Percentiles rank a stretch among this genome's conserved stretches.
phyloP scores from a whole-genome alignment of 2,888 invertebrate genomes.

The Dorcus hopei region DNA sequence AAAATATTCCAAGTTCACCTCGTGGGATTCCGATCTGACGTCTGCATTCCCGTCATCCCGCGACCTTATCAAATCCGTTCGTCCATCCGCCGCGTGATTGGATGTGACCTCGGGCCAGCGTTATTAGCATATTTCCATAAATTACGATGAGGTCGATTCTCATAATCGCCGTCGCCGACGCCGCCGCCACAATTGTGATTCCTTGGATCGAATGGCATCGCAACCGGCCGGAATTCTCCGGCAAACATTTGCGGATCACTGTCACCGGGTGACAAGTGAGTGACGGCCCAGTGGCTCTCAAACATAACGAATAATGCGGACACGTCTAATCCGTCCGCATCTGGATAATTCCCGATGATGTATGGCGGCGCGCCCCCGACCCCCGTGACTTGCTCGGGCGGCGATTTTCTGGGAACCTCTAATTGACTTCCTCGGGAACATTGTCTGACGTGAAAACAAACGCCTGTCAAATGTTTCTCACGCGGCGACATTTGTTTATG shows the following conservation, averaged over 20 bases:
- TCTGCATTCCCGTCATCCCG: conserved; percentile 36
- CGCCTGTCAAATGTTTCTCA: conserved; percentile 31
- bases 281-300: conserved; percentile 32
- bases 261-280: conserved; percentile 33
- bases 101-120: conserved; percentile 28
- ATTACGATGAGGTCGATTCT: conserved; percentile 45
- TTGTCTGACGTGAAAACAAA: conserved; percentile 27
- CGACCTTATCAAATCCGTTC: conserved; percentile 30
- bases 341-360: conserved; percentile 29
- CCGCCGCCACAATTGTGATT: conserved; percentile 12
- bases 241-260: conserved; percentile 35
- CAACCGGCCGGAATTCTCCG: conserved; percentile 31
- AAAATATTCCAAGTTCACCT: conserved; percentile 42
- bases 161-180: conserved; percentile 26
- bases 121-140: conserved; percentile 50
- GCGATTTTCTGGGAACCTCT: neutral
- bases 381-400: too few species aligned
- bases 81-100: conserved; percentile 4
- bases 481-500: conserved; percentile 24
- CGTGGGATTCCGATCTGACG: conserved; percentile 45
- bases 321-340: conserved; percentile 22
- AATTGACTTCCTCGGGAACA: neutral
- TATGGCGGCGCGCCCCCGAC: conserved; percentile 14
- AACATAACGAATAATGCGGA: conserved; percentile 20
- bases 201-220: conserved; percentile 26